phyloP scores from a whole-genome alignment of 2,113 vertebrate genomes.

The Megaptera novaeangliae region DNA sequence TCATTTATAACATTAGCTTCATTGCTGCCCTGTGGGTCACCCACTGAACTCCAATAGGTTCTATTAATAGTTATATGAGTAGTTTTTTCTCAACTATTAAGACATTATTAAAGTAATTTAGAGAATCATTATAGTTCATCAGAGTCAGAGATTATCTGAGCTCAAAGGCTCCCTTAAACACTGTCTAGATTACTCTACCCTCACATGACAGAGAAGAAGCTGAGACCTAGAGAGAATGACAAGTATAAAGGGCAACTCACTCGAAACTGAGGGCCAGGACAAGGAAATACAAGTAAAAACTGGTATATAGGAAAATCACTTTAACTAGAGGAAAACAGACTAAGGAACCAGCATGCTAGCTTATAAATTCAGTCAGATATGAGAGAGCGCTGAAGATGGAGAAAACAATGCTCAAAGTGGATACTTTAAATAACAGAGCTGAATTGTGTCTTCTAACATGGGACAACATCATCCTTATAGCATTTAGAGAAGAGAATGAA shows the following conservation, averaged over 20 bases:
- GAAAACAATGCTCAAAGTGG: neutral
- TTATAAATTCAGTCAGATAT: constrained; percentile 6
- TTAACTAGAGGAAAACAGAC: neutral
- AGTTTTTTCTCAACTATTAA: neutral
- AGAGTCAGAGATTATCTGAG: neutral
- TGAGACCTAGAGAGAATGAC: neutral
- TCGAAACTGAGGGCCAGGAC: neutral
- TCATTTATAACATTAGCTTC: neutral
- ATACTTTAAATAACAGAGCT: neutral
- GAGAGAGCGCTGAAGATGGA: neutral
- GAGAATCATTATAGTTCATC: neutral
- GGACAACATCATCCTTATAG: neutral
- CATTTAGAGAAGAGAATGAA: neutral
- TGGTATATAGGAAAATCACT: neutral
- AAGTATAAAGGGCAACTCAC: neutral
- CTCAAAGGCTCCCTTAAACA: neutral
- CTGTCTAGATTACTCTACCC: neutral
- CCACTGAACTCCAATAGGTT: neutral
- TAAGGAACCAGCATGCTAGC: neutral
- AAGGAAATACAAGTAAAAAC: constrained; percentile 1
- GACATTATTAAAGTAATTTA: constrained; percentile 26
- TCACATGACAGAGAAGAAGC: neutral
- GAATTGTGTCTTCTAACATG: neutral
- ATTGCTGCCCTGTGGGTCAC: neutral
- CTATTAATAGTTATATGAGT: neutral